Conservation (phyloP, 2,888 invertebrate genomes). For the Drosophila anomalata region DNA sequence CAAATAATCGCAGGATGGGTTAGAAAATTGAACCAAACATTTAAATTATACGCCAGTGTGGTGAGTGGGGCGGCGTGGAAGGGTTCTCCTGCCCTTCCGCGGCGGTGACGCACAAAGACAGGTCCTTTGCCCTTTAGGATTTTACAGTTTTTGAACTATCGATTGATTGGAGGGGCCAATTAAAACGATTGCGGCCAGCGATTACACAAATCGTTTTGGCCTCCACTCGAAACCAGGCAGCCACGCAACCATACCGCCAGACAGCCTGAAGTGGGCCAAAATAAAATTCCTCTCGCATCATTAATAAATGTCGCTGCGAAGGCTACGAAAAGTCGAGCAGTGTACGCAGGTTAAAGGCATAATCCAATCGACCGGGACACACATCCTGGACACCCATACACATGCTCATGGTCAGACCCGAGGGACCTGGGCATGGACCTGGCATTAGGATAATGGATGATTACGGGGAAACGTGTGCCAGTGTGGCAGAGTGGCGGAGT, state of each 20-base stretch:
- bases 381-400: slow-evolving; percentile 17
- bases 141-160: slow-evolving; percentile 63
- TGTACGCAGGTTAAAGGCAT: slow-evolving; percentile 57
- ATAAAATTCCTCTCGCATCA: slow-evolving; percentile 50
- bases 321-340: slow-evolving; percentile 31
- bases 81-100: not conserved
- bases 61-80: not conserved
- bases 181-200: slow-evolving; percentile 63
- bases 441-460: slow-evolving; percentile 81
- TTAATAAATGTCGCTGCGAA: slow-evolving; percentile 66
- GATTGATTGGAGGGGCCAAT: slow-evolving; percentile 60
- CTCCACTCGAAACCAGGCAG: not conserved
- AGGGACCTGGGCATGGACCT: slow-evolving; percentile 59
- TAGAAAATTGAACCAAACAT: slow-evolving; percentile 47
- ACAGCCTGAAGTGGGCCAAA: slow-evolving; percentile 40
- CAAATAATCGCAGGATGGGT: slow-evolving; percentile 26
- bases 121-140: slow-evolving; percentile 46
- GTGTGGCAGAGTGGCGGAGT: slow-evolving; percentile 14
- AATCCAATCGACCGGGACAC: slow-evolving; percentile 67
- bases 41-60: slow-evolving; percentile 33
- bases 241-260: slow-evolving; percentile 18
- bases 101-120: slow-evolving; percentile 32
- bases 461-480: slow-evolving; percentile 77
- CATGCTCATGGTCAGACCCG: slow-evolving; percentile 48
- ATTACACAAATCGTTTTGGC: slow-evolving; percentile 61